Evolutionary conservation across 1,140 invertebrate species (phyloP).

Genomic region (Dinothrombium tinctorium): DNA sequence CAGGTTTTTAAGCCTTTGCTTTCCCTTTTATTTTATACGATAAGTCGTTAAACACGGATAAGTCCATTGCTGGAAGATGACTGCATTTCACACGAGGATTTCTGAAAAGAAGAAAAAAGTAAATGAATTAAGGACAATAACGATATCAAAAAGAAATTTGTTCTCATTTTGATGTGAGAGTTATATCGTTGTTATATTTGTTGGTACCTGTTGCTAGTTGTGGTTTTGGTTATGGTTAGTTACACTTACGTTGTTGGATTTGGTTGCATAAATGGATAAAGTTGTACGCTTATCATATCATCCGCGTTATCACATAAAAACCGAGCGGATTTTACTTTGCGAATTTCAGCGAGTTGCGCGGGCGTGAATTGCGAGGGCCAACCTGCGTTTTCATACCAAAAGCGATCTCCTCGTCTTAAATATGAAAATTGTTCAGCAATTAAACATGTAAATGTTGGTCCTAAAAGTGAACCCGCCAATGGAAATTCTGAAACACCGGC

Average conservation of each 20-base stretch:
- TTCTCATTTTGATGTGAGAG: no score
- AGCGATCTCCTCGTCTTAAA: constrained; percentile 67
- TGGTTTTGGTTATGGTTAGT: no score
- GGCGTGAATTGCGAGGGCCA: constrained; percentile 34
- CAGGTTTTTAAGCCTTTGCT: no score
- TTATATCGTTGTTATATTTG: no score
- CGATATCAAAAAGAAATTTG: no score
- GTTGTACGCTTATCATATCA: constrained; percentile 30
- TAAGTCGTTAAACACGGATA: no score
- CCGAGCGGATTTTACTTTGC: constrained; percentile 26
- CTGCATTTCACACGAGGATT: no score
- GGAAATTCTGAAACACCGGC: constrained; percentile 20
- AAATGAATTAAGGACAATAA: no score
- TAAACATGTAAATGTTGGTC: constrained; percentile 53
- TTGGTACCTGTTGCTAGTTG: no score
- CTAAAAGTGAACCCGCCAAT: constrained; percentile 13
- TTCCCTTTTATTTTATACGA: no score
- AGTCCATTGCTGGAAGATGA: no score
- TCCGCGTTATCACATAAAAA: constrained; percentile 33
- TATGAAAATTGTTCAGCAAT: constrained; percentile 89
- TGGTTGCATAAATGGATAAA: constrained; percentile 16
- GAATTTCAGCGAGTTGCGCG: constrained; percentile 29
- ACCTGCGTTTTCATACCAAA: constrained; percentile 73
- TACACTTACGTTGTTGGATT: constrained; percentile 1
- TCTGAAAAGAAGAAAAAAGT: no score